Evolutionary conservation across 2,888 invertebrate species (phyloP).

Genomic region (Pollenia labialis): DNA sequence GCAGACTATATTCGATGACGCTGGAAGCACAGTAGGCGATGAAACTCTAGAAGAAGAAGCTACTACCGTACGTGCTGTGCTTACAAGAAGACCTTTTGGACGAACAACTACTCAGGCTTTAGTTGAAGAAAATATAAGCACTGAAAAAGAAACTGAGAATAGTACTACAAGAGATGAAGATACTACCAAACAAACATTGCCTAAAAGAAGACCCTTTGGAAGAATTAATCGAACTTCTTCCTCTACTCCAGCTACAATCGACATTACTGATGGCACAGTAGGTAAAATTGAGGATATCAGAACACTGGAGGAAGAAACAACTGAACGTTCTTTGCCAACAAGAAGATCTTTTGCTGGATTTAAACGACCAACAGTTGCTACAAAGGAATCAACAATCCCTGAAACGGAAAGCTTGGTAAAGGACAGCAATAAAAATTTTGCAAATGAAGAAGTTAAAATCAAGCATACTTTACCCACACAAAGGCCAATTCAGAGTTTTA

Average conservation of each 20-base stretch:
- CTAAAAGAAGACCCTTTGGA: background rate
- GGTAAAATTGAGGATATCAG: background rate
- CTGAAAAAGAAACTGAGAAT: background rate
- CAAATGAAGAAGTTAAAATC: no score
- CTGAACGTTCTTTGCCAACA: background rate
- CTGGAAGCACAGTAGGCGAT: background rate
- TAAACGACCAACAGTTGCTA: background rate
- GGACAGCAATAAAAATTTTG: no score
- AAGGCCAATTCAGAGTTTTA: no score
- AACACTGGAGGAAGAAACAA: background rate
- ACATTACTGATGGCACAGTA: background rate
- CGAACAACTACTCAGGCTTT: background rate
- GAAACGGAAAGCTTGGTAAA: background rate
- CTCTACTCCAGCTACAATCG: constrained; percentile 10
- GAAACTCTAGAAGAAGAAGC: background rate
- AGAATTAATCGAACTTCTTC: background rate
- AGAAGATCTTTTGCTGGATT: constrained; percentile 9
- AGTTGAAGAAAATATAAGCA: background rate
- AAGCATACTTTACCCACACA: no score
- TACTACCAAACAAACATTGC: background rate
- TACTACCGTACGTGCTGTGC: constrained; percentile 20
- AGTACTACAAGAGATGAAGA: background rate
- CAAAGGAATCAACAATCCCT: background rate
- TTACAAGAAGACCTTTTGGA: constrained; percentile 21
- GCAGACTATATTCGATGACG: background rate